A percentile compares a stretch with the other conserved stretches of the same genome.
Conservation (phyloP, 1,140 invertebrate species). For the Eufriesea mexicana region DNA sequence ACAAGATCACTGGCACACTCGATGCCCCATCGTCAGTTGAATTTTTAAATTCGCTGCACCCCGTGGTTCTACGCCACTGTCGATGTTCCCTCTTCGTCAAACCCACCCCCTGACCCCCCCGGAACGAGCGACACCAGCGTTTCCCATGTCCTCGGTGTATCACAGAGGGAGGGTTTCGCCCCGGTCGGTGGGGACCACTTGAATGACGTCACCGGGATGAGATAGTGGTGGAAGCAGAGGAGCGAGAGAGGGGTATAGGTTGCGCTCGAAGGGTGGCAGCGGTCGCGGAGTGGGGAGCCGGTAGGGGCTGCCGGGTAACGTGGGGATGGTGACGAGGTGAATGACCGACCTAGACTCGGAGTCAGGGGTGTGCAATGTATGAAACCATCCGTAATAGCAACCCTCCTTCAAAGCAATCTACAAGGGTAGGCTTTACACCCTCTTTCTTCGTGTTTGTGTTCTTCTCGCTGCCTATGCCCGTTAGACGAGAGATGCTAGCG, state of each 20-base stretch:
- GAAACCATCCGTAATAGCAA: constrained; percentile 76
- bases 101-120: neutral
- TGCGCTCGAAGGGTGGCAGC: constrained; percentile 47
- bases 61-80: constrained; percentile 62
- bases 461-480: constrained; percentile 32
- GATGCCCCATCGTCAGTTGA: neutral
- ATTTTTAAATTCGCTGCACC: constrained; percentile 44
- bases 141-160: constrained; percentile 24
- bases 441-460: constrained; percentile 56
- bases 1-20: constrained; percentile 2
- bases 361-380: constrained; percentile 81
- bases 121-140: constrained; percentile 6
- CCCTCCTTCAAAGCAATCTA: constrained; percentile 74
- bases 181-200: constrained; percentile 37
- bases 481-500: constrained; percentile 56
- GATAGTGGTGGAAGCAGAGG: constrained; percentile 41
- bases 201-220: constrained; percentile 64
- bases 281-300: constrained; percentile 38
- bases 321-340: constrained; percentile 75
- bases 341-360: constrained; percentile 83
- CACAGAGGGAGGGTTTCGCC: constrained; percentile 34
- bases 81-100: constrained; percentile 21
- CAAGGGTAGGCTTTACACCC: constrained; percentile 76
- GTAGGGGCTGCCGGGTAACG: constrained; percentile 62
- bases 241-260: constrained; percentile 23